Conservation (phyloP, 2,888 invertebrate genomes). For the Eupithecia vulgata region DNA sequence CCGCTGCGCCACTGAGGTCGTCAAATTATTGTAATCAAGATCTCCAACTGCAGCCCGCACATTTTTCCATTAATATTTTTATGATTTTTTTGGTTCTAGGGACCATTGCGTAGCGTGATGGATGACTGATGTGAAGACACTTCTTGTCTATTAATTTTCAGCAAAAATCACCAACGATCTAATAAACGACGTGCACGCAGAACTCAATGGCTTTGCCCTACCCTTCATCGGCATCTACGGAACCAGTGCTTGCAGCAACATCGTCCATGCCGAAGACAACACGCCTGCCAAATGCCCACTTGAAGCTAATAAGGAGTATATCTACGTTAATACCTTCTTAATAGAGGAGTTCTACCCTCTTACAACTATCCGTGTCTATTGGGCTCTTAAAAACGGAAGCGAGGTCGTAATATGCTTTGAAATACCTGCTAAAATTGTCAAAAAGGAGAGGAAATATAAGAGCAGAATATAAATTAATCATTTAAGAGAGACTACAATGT, state of each 20-base stretch:
- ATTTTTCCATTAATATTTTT: too few relatives aligned
- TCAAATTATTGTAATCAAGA: too few relatives aligned
- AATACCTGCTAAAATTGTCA: slow-evolving; percentile 77
- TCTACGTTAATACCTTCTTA: slow-evolving; percentile 85
- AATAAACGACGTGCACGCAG: slow-evolving; percentile 81
- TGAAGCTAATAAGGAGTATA: slow-evolving; percentile 85
- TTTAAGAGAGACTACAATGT: not conserved
- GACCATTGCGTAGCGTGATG: too few relatives aligned
- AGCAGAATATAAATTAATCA: not conserved
- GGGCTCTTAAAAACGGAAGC: slow-evolving; percentile 81
- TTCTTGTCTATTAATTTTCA: slow-evolving; percentile 46
- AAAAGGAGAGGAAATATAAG: slow-evolving; percentile 6
- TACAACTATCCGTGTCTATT: slow-evolving; percentile 81
- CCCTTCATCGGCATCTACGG: slow-evolving; percentile 87
- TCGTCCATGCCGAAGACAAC: slow-evolving; percentile 51
- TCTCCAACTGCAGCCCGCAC: too few relatives aligned
- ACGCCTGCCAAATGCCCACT: slow-evolving; percentile 86
- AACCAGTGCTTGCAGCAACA: slow-evolving; percentile 54
- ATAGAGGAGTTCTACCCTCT: slow-evolving; percentile 78
- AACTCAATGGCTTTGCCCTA: slow-evolving; percentile 83
- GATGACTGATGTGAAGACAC: too few relatives aligned
- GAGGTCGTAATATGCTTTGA: slow-evolving; percentile 85
- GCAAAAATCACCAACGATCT: slow-evolving; percentile 77
- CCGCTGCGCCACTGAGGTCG: too few relatives aligned
- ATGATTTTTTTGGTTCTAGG: too few relatives aligned